Evolutionary conservation across 2,797 vertebrate species (phyloP).

Genomic region (Spea hammondii): DNA sequence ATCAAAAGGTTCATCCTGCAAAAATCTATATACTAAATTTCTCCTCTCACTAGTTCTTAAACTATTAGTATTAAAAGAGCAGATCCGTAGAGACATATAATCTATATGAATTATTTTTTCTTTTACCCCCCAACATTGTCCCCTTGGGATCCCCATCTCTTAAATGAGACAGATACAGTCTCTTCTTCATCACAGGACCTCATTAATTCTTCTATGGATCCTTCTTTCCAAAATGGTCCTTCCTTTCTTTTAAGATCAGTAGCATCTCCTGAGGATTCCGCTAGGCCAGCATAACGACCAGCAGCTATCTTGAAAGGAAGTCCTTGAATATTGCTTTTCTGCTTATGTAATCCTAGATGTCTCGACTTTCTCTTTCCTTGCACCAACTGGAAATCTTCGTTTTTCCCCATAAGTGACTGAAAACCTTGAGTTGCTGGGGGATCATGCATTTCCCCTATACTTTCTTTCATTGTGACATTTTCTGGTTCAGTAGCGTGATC

Average conservation of each 20-base stretch:
- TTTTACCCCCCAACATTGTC: conserved; percentile 4
- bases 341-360: not conserved
- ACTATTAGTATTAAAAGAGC: conserved; percentile 11
- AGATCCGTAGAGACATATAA: not conserved
- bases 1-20: not conserved
- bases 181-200: not conserved
- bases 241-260: too few species aligned
- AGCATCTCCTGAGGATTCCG: too few species aligned
- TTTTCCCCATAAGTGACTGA: not conserved
- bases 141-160: conserved; percentile 6
- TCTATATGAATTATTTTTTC: not conserved
- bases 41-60: conserved; percentile 1
- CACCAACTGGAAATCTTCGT: conserved; percentile 7
- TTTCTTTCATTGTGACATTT: not conserved
- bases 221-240: too few species aligned
- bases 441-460: too few species aligned
- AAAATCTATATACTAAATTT: not conserved
- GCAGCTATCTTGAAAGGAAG: too few species aligned
- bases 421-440: too few species aligned
- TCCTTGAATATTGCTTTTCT: too few species aligned
- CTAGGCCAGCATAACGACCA: too few species aligned
- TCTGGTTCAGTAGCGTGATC: not conserved
- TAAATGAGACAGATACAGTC: not conserved
- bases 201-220: not conserved
- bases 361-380: not conserved